Evolutionary conservation across 1,140 invertebrate genomes (phyloP).

Genomic region (Macrosteles quadrilineatus): DNA sequence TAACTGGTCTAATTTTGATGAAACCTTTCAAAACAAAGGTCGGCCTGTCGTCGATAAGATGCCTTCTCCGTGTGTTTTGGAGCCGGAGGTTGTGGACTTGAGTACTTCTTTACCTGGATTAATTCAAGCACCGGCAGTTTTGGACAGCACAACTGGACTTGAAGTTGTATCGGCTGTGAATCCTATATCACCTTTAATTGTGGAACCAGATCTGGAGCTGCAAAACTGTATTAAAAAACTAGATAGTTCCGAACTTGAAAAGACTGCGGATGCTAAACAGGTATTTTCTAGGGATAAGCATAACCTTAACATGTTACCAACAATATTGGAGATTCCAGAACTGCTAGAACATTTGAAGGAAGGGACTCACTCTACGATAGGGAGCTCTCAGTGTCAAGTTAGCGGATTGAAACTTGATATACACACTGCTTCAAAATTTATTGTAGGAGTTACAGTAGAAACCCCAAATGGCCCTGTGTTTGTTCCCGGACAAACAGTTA

Average conservation of each 20-base stretch:
- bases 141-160: constrained; percentile 58
- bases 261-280: constrained; percentile 59
- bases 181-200: constrained; percentile 59
- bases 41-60: constrained; percentile 50
- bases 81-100: constrained; percentile 53
- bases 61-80: constrained; percentile 55
- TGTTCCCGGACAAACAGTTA: constrained; percentile 67
- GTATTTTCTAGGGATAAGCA: constrained; percentile 56
- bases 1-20: constrained; percentile 34
- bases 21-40: not conserved
- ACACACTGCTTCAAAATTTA: constrained; percentile 56
- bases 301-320: constrained; percentile 57
- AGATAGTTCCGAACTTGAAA: constrained; percentile 55
- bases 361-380: constrained; percentile 55
- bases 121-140: constrained; percentile 50
- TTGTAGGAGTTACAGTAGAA: constrained; percentile 55
- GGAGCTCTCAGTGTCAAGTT: constrained; percentile 56
- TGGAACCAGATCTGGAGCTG: constrained; percentile 54
- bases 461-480: constrained; percentile 52
- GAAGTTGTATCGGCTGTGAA: constrained; percentile 62
- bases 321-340: constrained; percentile 62
- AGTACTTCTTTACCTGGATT: constrained; percentile 45
- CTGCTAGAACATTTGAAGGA: constrained; percentile 62
- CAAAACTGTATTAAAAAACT: constrained; percentile 51
- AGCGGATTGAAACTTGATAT: constrained; percentile 65